phyloP scores from a whole-genome alignment of 2,797 vertebrate genomes.

The Acanthurus tractus region DNA sequence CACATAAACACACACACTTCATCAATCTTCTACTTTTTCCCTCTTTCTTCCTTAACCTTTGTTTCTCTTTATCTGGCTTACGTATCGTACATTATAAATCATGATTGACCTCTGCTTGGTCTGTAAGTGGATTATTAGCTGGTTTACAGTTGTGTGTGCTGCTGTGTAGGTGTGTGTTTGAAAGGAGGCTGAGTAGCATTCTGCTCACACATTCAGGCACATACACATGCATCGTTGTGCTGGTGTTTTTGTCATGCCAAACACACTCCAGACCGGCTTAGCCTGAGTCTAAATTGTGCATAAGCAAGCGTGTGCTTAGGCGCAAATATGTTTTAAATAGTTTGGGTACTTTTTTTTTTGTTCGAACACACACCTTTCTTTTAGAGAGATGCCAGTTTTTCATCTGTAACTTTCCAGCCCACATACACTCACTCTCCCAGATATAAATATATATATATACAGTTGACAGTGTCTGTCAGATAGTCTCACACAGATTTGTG shows the following conservation, averaged over 20 bases:
- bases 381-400: slow-evolving; percentile 11
- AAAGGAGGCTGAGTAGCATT: slow-evolving; percentile 63
- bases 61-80: slow-evolving; percentile 64
- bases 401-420: slow-evolving; percentile 7
- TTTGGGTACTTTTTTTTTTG: not conserved
- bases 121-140: slow-evolving; percentile 51
- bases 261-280: slow-evolving; percentile 63
- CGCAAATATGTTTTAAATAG: slow-evolving; percentile 25
- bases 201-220: slow-evolving; percentile 60
- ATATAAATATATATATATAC: slow-evolving; percentile 10
- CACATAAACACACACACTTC: slow-evolving; percentile 11
- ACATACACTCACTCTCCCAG: slow-evolving; percentile 5
- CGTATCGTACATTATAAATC: slow-evolving; percentile 71
- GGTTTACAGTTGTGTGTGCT: slow-evolving; percentile 47
- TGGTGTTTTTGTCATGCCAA: slow-evolving; percentile 77
- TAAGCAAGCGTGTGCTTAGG: slow-evolving; percentile 23
- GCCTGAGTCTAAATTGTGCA: slow-evolving; percentile 36
- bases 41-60: slow-evolving; percentile 47
- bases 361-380: slow-evolving; percentile 9
- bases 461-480: slow-evolving; percentile 42
- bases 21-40: slow-evolving; percentile 32
- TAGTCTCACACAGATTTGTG: slow-evolving; percentile 21
- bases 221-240: slow-evolving; percentile 79
- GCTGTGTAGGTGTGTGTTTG: slow-evolving; percentile 37
- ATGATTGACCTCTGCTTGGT: slow-evolving; percentile 48